Percentiles rank a stretch among this genome's conserved stretches.
Evolutionary conservation across 2,888 invertebrate species (phyloP).

Genomic region (Luperina testacea): DNA sequence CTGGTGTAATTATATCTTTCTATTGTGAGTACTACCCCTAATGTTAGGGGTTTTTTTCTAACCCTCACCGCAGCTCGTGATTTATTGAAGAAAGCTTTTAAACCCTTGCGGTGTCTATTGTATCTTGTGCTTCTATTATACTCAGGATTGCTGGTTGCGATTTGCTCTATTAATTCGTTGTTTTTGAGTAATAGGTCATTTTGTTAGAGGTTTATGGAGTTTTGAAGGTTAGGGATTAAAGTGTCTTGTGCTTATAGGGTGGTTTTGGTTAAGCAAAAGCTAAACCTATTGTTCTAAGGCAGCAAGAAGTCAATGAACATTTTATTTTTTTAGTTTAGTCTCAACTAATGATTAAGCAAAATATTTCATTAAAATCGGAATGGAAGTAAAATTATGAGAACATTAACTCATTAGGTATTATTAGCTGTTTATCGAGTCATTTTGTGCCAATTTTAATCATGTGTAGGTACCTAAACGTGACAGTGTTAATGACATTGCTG

Average conservation of each 20-base stretch:
- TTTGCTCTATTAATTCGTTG: slow-evolving; percentile 81
- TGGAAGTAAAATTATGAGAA: too few relatives aligned
- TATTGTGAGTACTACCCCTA: slow-evolving; percentile 71
- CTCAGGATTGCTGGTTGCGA: slow-evolving; percentile 77
- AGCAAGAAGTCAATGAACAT: not conserved
- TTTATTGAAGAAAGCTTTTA: slow-evolving; percentile 89
- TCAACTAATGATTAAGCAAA: too few relatives aligned
- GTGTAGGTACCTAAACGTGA: too few relatives aligned
- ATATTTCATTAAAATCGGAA: too few relatives aligned
- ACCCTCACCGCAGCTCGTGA: slow-evolving; percentile 75
- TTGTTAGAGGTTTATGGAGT: slow-evolving; percentile 20
- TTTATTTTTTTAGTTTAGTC: too few relatives aligned
- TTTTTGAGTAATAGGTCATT: slow-evolving; percentile 59
- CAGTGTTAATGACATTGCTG: too few relatives aligned
- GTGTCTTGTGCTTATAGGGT: not conserved
- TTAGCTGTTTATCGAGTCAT: too few relatives aligned
- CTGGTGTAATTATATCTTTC: slow-evolving; percentile 83
- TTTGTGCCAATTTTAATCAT: too few relatives aligned
- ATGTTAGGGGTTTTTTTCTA: slow-evolving; percentile 59
- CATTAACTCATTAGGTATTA: too few relatives aligned
- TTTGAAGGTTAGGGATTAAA: slow-evolving; percentile 1
- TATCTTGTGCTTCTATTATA: slow-evolving; percentile 75
- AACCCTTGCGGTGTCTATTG: slow-evolving; percentile 84
- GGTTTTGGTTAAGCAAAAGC: not conserved
- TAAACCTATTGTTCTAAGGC: not conserved